Conservation (phyloP, 2,888 invertebrate genomes). For the Apeira syringaria region DNA sequence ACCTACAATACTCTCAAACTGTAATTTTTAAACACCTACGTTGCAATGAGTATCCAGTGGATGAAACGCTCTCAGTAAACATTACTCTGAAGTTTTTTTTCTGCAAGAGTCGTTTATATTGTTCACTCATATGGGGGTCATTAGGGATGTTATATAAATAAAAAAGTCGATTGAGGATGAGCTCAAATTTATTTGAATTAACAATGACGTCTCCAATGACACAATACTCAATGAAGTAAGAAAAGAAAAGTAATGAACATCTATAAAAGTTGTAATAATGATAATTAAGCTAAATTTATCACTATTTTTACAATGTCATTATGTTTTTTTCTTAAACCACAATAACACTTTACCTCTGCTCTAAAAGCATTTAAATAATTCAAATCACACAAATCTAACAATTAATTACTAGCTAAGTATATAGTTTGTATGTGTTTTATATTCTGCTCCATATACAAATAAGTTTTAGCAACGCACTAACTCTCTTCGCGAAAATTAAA, state of each 20-base stretch:
- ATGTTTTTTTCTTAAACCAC: constrained; percentile 81
- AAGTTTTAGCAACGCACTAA: constrained; percentile 66
- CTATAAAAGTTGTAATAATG: constrained; percentile 84
- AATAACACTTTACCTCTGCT: constrained; percentile 81
- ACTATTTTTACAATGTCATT: constrained; percentile 84
- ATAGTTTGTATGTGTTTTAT: constrained; percentile 65
- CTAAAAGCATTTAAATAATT: constrained; percentile 81
- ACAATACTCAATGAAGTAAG: constrained; percentile 83
- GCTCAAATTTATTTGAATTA: constrained; percentile 83
- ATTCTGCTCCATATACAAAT: constrained; percentile 82
- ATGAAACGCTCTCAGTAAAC: constrained; percentile 5
- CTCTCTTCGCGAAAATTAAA: constrained; percentile 59
- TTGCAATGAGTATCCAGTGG: constrained; percentile 1
- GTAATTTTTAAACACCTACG: too few relatives aligned
- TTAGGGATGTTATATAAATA: constrained; percentile 60
- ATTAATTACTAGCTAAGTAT: constrained; percentile 82
- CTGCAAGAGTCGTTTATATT: constrained; percentile 15
- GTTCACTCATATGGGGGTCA: constrained; percentile 18
- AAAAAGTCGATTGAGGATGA: constrained; percentile 78
- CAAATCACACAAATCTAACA: constrained; percentile 84
- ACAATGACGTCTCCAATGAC: constrained; percentile 83
- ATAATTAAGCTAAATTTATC: constrained; percentile 83
- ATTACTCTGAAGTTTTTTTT: constrained; percentile 11
- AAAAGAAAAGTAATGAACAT: constrained; percentile 82
- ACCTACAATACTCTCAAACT: too few relatives aligned